A percentile compares a stretch with the other conserved stretches of the same genome.
Evolutionary conservation across 2,113 vertebrate genomes (phyloP).

Genomic region (Chionis minor): DNA sequence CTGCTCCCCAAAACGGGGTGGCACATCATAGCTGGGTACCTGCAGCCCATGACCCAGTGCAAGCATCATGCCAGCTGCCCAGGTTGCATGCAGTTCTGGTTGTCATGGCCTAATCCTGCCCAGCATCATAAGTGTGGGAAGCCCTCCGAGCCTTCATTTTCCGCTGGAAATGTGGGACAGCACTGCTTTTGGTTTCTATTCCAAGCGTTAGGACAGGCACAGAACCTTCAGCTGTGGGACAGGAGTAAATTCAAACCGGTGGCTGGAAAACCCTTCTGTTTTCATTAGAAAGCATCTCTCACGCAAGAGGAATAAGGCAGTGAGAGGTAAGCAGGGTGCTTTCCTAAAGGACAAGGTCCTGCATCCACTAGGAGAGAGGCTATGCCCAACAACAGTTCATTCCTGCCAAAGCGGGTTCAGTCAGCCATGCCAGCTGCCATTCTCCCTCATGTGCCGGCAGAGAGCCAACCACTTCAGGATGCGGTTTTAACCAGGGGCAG

Average conservation of each 20-base stretch:
- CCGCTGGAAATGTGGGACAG: neutral
- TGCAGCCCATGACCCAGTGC: rapidly evolving
- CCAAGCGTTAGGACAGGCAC: neutral
- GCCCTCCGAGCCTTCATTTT: neutral
- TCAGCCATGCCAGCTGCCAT: neutral
- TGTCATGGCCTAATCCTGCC: neutral
- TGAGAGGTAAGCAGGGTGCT: neutral
- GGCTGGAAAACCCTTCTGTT: neutral
- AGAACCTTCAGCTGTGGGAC: neutral
- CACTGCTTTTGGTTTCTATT: neutral
- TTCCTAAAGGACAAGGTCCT: neutral
- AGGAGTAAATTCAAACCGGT: neutral
- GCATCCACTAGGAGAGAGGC: neutral
- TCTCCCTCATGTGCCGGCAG: rapidly evolving
- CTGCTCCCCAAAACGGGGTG: neutral
- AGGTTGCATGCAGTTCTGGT: neutral
- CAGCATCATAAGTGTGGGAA: neutral
- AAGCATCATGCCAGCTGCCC: neutral
- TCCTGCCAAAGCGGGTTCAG: neutral
- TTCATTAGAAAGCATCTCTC: neutral
- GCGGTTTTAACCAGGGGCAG: neutral
- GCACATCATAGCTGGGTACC: neutral
- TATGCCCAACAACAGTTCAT: neutral
- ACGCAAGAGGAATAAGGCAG: neutral
- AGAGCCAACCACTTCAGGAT: neutral